These are phyloP conservation scores for Poecile montanus DNA, from an alignment of 2,797 vertebrate genomes.

Conservation along the genomic window DNA sequence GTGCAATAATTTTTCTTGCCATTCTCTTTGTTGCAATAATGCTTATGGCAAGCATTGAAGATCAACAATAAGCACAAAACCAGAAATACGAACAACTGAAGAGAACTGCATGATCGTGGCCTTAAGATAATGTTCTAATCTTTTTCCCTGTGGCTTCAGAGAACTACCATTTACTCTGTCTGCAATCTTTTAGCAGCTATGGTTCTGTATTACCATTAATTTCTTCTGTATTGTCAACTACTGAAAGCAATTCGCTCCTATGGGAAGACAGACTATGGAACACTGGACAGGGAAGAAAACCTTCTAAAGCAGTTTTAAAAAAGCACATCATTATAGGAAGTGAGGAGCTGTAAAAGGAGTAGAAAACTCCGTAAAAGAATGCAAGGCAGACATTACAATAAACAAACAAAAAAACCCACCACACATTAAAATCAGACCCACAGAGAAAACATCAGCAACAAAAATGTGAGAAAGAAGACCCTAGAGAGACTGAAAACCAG, in stretches of 20 bases:
- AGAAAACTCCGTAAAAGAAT: neutral
- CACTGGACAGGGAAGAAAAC: neutral
- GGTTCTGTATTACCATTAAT: neutral
- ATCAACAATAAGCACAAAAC: neutral
- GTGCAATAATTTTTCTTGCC: neutral
- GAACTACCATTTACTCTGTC: neutral
- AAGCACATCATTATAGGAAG: neutral
- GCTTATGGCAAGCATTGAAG: neutral
- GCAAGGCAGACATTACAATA: neutral
- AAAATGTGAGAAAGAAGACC: neutral
- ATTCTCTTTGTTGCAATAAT: neutral
- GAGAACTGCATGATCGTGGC: neutral
- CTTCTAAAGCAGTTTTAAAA: neutral
- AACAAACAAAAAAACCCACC: neutral
- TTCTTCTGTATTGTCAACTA: neutral
- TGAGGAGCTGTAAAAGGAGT: neutral
- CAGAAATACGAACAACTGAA: fast-evolving
- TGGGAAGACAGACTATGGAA: neutral
- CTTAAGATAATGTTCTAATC: neutral
- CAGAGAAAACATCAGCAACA: neutral
- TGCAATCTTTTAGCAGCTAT: neutral
- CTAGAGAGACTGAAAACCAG: neutral
- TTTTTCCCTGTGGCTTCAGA: neutral
- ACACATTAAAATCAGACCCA: neutral
- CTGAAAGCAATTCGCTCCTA: neutral